phyloP scores from a whole-genome alignment of 2,113 vertebrate species.

The Myotis lucifugus region DNA sequence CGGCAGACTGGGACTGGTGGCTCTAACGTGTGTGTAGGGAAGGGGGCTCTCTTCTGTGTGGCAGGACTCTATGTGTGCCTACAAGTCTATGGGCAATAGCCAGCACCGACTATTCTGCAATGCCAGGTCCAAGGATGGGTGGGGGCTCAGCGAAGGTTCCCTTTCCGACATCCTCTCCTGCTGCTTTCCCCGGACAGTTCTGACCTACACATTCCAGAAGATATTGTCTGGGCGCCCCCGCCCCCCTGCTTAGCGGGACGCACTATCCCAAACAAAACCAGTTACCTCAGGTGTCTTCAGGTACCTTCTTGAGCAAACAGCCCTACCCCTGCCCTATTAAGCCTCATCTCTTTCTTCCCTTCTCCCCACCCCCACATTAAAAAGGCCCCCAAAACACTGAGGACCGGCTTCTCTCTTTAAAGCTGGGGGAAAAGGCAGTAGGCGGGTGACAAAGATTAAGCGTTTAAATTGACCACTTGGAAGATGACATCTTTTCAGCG shows the following conservation, averaged over 20 bases:
- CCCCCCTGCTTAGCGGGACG: neutral
- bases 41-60: neutral
- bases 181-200: accelerated
- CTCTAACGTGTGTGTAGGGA: neutral
- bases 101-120: neutral
- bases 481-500: constrained; percentile 74
- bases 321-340: neutral
- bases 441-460: constrained; percentile 66
- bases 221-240: accelerated
- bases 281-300: neutral
- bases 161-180: neutral
- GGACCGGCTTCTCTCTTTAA: constrained; percentile 35
- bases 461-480: constrained; percentile 78
- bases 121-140: neutral
- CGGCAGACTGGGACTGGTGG: neutral
- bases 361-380: neutral
- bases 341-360: neutral
- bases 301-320: neutral
- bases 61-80: neutral
- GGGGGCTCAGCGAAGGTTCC: neutral
- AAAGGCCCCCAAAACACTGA: constrained; percentile 31
- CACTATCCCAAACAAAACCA: neutral
- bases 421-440: neutral
- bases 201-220: neutral
- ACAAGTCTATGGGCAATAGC: no score